Percentiles rank a stretch among this genome's conserved stretches.
These are phyloP conservation scores for Prunella strophiata DNA, from an alignment of 2,797 vertebrate species.

Conservation along the genomic window DNA sequence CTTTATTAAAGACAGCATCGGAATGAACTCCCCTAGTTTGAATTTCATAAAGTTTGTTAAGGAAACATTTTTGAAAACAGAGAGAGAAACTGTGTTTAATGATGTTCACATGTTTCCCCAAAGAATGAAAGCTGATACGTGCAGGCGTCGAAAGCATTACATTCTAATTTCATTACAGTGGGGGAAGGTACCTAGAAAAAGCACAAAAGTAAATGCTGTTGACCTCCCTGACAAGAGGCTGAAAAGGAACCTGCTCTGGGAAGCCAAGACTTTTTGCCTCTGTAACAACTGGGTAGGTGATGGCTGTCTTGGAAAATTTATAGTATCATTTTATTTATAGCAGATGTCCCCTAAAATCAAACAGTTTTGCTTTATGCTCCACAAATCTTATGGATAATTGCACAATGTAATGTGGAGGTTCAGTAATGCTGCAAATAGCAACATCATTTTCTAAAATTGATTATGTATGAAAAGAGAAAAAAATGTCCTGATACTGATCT, in stretches of 20 bases:
- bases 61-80: conserved; percentile 64
- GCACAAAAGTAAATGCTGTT: conserved; percentile 48
- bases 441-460: conserved; percentile 64
- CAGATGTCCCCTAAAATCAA: conserved; percentile 75
- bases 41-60: conserved; percentile 70
- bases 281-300: conserved; percentile 9
- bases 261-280: conserved; percentile 50
- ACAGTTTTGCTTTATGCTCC: conserved; percentile 67
- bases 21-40: conserved; percentile 23
- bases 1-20: conserved; percentile 64
- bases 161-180: conserved; percentile 72
- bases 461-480: conserved; percentile 50
- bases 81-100: conserved; percentile 71
- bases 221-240: conserved; percentile 63
- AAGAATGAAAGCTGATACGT: conserved; percentile 72
- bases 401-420: conserved; percentile 54
- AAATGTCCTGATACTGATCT: conserved; percentile 72
- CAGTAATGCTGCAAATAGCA: conserved; percentile 50
- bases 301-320: conserved; percentile 69
- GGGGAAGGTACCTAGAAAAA: conserved; percentile 32
- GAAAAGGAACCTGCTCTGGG: conserved; percentile 48
- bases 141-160: conserved; percentile 71
- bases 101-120: conserved; percentile 72
- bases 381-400: conserved; percentile 72
- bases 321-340: conserved; percentile 75